Conservation (phyloP, 2,797 vertebrate genomes). For the Sparus aurata region DNA sequence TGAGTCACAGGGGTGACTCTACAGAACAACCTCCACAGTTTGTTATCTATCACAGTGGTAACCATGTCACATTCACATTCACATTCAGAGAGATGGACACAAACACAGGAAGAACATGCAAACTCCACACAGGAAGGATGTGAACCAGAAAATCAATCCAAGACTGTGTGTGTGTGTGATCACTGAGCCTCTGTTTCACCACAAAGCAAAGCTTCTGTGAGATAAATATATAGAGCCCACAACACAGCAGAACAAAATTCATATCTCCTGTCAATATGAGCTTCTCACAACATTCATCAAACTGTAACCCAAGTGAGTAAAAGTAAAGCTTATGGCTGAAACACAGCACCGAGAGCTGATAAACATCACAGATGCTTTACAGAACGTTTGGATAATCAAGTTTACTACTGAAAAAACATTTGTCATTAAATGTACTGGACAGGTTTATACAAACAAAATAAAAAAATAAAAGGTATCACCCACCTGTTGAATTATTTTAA, state of each 20-base stretch:
- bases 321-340: constrained; percentile 28
- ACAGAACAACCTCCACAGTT: constrained; percentile 15
- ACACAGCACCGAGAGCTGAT: not conserved
- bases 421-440: not conserved
- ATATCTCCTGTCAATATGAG: constrained; percentile 45
- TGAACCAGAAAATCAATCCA: constrained; percentile 34
- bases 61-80: constrained; percentile 13
- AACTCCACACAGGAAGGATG: constrained; percentile 8
- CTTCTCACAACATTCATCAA: constrained; percentile 51
- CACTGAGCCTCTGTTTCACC: constrained; percentile 33
- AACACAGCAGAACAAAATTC: constrained; percentile 39
- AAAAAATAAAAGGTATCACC: not conserved
- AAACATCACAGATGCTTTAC: constrained; percentile 25
- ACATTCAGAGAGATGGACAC: constrained; percentile 17
- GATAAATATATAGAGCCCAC: constrained; percentile 18
- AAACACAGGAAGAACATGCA: constrained; percentile 23
- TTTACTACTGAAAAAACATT: constrained; percentile 3
- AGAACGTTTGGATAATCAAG: constrained; percentile 24
- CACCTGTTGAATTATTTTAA: not conserved
- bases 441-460: not conserved
- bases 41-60: constrained; percentile 17
- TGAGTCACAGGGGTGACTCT: constrained; percentile 24
- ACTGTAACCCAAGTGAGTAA: constrained; percentile 28
- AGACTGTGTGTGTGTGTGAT: constrained; percentile 12
- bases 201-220: constrained; percentile 21